Base-by-base conservation (phyloP, 2,888 invertebrate species). In the Vanessa cardui region DNA sequence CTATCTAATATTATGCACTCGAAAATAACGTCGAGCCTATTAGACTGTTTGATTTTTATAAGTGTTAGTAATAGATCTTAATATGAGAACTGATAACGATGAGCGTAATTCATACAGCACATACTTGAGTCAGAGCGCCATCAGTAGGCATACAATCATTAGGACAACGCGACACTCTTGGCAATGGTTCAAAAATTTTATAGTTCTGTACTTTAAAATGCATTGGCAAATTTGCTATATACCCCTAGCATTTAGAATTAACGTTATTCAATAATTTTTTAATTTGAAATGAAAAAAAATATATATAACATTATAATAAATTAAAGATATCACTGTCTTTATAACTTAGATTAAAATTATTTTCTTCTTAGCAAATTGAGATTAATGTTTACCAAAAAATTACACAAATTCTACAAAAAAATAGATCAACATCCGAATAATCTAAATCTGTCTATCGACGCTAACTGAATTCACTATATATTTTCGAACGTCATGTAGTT, bases 101-200 rank as follows among this genome's bases (percentile, higher is more conserved):
- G 33, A 39, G 7, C 20, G 18, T 66, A 26, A 52, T 45, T 64
- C 68, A 68, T 50, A 8, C 47, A 20, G 50, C 66, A 49, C 64
- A 64, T 66, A 56, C 58, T 61, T 56, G 16, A 58, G 67, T 64
- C 64, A 8, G 49, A 59, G 21, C 59, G 50, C 58, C 69, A 64
- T 68, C 66, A 58, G 50, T 60, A 58, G 50, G 54, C 58, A 31
- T 62, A 58, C 31, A 58, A 63, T 68, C 63, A 63, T 65, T 68
- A 68, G 62, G 44, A 52, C 62, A 64, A n/a, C 64, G 52, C 47
- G 63, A 63, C 65, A 63, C 68, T 54, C 56, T 71, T 71, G 70
- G 68, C 70, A 66, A 18, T 31, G 33, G 52, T 49, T 68, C 68
- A 68, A 70, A 61, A 33, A 45, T 64, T 56, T 62, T 52, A 49